Percentiles rank a stretch among this genome's conserved stretches.
phyloP scores from a whole-genome alignment of 2,113 vertebrate species.

The Todiramphus chloris region DNA sequence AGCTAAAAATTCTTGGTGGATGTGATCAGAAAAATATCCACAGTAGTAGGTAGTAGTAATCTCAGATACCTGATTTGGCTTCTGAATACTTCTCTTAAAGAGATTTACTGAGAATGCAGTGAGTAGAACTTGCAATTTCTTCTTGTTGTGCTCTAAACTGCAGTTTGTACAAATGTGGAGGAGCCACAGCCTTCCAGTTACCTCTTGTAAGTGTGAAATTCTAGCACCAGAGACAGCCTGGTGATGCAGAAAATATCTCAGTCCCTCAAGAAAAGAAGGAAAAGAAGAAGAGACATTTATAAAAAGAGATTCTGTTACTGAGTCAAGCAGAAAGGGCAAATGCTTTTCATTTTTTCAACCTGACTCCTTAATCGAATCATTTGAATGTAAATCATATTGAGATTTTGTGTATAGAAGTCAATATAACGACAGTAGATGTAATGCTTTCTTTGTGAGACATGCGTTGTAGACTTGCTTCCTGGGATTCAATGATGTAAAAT shows the following conservation, averaged over 20 bases:
- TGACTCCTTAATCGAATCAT: neutral
- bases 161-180: neutral
- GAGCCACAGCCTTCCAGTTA: neutral
- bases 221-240: neutral
- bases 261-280: neutral
- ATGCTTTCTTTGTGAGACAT: neutral
- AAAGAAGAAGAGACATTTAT: neutral
- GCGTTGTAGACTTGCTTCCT: neutral
- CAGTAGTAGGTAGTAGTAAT: neutral
- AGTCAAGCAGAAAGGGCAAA: neutral
- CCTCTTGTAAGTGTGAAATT: conserved; percentile 11
- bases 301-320: neutral
- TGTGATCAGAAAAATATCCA: neutral
- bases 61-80: neutral
- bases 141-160: neutral
- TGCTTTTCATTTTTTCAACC: neutral
- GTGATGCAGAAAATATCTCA: neutral
- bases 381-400: neutral
- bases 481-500: neutral
- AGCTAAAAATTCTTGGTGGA: neutral
- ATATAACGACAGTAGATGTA: neutral
- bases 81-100: neutral
- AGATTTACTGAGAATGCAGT: neutral
- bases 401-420: neutral
- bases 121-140: neutral